Conservation (phyloP, 2,797 vertebrate species). For the Cryptoprocta ferox region DNA sequence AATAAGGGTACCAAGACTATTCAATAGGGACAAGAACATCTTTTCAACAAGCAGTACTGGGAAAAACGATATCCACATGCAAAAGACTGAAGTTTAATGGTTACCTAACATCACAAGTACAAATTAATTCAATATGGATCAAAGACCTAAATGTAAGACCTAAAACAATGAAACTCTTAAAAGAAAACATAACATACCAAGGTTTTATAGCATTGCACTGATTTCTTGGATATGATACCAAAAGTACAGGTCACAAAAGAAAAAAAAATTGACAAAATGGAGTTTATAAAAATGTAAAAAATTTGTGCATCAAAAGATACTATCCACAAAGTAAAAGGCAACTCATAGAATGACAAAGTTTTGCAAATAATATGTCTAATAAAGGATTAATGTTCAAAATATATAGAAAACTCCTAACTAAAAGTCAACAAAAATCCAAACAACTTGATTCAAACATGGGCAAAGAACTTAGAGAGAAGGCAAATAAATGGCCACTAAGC, state of each 20-base stretch:
- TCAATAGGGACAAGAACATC: not conserved
- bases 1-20: not conserved
- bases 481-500: not conserved
- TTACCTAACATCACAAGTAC: not conserved
- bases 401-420: not conserved
- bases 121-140: not conserved
- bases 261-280: not conserved
- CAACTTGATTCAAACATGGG: not conserved
- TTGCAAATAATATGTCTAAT: not conserved
- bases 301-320: not conserved
- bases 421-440: slow-evolving; percentile 21
- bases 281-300: not conserved
- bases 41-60: not conserved
- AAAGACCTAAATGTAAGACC: not conserved
- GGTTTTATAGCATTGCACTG: not conserved
- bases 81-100: not conserved
- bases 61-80: not conserved
- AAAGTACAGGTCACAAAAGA: not conserved
- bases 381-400: not conserved
- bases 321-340: not conserved
- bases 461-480: not conserved
- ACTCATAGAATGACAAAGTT: not conserved
- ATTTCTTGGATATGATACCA: not conserved
- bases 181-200: not conserved
- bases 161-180: not conserved